Percentiles rank a stretch among this genome's conserved stretches.
Conservation (phyloP, 1,140 invertebrate genomes). For the Eurytemora carolleeae region DNA sequence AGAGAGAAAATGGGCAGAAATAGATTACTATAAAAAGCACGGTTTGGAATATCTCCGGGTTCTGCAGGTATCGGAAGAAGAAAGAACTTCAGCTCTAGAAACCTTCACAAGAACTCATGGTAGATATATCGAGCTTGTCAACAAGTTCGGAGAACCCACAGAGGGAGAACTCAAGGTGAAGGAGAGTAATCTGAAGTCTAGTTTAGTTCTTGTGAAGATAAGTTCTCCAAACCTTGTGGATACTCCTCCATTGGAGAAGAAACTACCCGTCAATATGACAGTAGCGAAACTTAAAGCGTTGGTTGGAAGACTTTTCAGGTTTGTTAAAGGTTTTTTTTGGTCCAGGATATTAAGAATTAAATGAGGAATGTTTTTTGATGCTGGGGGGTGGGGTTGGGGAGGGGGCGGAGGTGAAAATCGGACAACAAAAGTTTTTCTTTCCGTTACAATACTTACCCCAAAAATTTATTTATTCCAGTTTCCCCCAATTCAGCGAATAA, state of each 20-base stretch:
- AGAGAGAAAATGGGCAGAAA: constrained; percentile 9
- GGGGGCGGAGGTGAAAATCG: no score
- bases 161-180: constrained; percentile 7
- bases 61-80: not conserved
- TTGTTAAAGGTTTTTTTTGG: constrained; percentile 1
- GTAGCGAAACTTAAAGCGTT: constrained; percentile 2
- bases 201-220: not conserved
- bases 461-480: no score
- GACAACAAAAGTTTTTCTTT: no score
- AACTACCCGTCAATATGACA: constrained; percentile 7
- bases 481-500: no score
- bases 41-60: constrained; percentile 7
- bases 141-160: constrained; percentile 1
- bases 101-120: not conserved
- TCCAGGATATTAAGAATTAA: no score
- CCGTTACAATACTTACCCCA: no score
- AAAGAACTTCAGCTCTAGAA: not conserved
- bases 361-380: no score
- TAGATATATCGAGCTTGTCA: constrained; percentile 7
- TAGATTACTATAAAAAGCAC: constrained; percentile 9
- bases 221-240: not conserved
- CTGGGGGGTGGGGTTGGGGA: no score
- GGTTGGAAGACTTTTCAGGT: not conserved
- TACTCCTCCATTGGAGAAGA: not conserved
- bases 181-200: constrained; percentile 1